A percentile compares a stretch with the other conserved stretches of the same genome.
Evolutionary conservation across 2,888 invertebrate genomes (phyloP).

Genomic region (Eupithecia pulchellata): DNA sequence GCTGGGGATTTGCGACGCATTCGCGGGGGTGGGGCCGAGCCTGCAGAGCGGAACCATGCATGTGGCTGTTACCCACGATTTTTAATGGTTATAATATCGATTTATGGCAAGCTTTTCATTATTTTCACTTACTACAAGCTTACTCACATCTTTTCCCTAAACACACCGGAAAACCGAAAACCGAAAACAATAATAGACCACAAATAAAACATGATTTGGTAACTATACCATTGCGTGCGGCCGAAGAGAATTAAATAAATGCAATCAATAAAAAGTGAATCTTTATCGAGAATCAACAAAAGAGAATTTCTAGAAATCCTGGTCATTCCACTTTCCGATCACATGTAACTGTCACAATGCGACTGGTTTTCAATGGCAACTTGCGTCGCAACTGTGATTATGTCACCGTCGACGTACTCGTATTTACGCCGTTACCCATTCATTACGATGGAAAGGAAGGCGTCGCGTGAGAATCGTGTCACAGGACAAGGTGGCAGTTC

Average conservation of each 20-base stretch:
- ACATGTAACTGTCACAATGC: slow-evolving; percentile 54
- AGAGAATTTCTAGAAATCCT: slow-evolving; percentile 51
- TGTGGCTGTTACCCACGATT: slow-evolving; percentile 38
- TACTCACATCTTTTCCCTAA: background rate
- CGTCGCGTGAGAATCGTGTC: slow-evolving; percentile 84
- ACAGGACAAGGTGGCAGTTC: slow-evolving; percentile 63
- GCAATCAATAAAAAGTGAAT: slow-evolving; percentile 44
- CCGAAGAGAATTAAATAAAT: background rate
- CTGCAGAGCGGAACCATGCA: slow-evolving; percentile 60
- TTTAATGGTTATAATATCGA: background rate
- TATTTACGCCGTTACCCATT: slow-evolving; percentile 78
- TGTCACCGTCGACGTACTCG: slow-evolving; percentile 73
- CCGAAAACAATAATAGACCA: background rate
- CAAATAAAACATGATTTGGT: background rate
- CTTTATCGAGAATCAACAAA: slow-evolving; percentile 47
- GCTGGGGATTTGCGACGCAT: slow-evolving; percentile 57
- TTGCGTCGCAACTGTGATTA: slow-evolving; percentile 58
- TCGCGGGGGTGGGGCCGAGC: slow-evolving; percentile 49
- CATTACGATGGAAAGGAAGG: slow-evolving; percentile 80
- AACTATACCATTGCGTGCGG: background rate
- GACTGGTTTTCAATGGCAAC: slow-evolving; percentile 69
- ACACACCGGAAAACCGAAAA: background rate
- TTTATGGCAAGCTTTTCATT: background rate
- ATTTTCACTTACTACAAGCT: background rate
- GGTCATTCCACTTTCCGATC: slow-evolving; percentile 61